These are phyloP conservation scores for Dinomys branickii DNA, from an alignment of 2,113 vertebrate species.

Conservation along the genomic window DNA sequence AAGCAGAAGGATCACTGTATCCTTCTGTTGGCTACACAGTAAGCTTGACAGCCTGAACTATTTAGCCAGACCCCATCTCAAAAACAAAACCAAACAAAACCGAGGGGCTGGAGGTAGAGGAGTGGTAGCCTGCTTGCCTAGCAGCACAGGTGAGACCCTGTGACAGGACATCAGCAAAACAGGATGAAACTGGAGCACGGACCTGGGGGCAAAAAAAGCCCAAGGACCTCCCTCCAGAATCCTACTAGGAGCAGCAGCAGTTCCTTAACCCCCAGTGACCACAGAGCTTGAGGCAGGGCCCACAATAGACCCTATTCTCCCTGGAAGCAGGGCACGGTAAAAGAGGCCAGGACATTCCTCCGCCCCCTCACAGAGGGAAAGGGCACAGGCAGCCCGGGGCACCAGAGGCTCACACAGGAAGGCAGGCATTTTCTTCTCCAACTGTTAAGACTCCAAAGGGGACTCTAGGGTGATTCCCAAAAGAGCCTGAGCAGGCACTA, in stretches of 20 bases:
- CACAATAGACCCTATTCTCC: slow-evolving; percentile 75
- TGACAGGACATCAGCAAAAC: background rate
- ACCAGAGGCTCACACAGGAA: slow-evolving; percentile 14
- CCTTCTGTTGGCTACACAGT: no score
- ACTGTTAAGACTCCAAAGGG: background rate
- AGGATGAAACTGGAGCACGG: background rate
- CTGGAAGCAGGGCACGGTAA: slow-evolving; percentile 4
- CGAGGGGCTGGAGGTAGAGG: background rate
- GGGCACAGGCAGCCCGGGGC: slow-evolving; percentile 63
- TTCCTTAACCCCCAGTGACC: background rate
- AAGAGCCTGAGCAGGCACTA: background rate
- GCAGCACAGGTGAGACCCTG: background rate
- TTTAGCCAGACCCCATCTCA: background rate
- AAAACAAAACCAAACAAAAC: background rate
- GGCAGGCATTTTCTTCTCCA: slow-evolving; percentile 38
- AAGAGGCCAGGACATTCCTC: slow-evolving; percentile 71
- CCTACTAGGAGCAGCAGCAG: background rate
- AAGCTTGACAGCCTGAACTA: background rate
- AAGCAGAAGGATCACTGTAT: background rate
- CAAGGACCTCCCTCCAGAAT: background rate
- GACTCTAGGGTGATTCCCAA: no score
- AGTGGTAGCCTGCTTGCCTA: background rate
- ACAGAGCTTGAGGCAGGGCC: slow-evolving; percentile 6
- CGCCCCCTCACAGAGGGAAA: slow-evolving; percentile 68
- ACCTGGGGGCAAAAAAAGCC: background rate